phyloP scores from a whole-genome alignment of 64 coral and sea anemone species.

The Pocillopora verrucosa region DNA sequence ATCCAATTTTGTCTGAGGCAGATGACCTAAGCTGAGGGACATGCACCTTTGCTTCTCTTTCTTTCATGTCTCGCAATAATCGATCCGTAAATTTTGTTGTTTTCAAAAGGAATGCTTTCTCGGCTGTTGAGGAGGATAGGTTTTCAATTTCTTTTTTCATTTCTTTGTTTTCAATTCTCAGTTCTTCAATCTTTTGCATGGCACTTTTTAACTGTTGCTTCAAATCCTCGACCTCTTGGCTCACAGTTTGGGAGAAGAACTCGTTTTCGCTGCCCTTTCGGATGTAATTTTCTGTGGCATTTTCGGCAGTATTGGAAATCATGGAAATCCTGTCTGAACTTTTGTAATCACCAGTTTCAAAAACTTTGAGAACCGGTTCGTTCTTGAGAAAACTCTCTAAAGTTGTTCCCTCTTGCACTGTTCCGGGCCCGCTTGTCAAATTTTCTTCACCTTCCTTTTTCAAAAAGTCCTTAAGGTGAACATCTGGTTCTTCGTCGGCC shows the following conservation, averaged over 20 bases:
- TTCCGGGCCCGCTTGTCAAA: neutral
- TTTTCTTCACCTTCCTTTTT: neutral
- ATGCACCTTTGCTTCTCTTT: slow-evolving; percentile 20
- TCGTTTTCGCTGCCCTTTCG: neutral
- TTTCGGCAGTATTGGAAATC: neutral
- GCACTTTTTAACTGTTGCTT: slow-evolving; percentile 65
- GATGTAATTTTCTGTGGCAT: neutral
- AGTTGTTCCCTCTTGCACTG: neutral
- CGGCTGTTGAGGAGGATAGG: slow-evolving; percentile 28
- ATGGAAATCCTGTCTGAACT: neutral
- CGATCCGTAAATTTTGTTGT: slow-evolving; percentile 68
- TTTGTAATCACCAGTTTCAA: neutral
- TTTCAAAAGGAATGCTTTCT: slow-evolving; percentile 42
- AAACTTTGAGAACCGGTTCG: neutral
- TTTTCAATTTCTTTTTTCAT: slow-evolving; percentile 76
- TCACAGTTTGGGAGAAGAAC: neutral
- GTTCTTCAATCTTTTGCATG: slow-evolving; percentile 61
- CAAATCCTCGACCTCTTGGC: slow-evolving; percentile 38
- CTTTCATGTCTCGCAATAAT: slow-evolving; percentile 58
- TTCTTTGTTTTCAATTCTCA: slow-evolving; percentile 69
- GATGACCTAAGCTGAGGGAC: neutral
- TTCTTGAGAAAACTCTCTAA: neutral
- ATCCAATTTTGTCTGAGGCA: neutral
- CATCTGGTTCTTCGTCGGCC: neutral
- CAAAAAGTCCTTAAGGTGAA: no score